These are phyloP conservation scores for Trissonchulus latispiculum DNA, from an alignment of 2,888 invertebrate genomes.

Conservation along the genomic window DNA sequence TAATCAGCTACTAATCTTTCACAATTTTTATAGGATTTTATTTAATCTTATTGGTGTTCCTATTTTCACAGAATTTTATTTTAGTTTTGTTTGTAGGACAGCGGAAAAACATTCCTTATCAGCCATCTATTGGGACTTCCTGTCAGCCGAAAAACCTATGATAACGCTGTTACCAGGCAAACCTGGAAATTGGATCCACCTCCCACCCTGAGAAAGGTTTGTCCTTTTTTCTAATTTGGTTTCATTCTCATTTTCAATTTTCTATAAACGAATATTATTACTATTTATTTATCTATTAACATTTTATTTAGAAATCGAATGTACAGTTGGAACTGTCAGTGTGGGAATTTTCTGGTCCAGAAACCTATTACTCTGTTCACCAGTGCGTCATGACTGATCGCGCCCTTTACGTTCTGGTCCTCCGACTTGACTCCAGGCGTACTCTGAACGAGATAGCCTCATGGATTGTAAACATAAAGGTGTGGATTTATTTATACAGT, in stretches of 20 bases:
- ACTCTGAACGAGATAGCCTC: neutral
- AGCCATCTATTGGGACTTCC: slow-evolving; percentile 2
- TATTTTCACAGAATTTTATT: no score
- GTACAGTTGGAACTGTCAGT: neutral
- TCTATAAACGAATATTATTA: no score
- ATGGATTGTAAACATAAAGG: slow-evolving; percentile 17
- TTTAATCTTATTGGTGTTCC: no score
- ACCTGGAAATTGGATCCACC: slow-evolving; percentile 2
- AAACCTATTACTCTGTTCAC: neutral
- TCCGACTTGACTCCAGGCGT: slow-evolving; percentile 2
- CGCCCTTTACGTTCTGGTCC: slow-evolving; percentile 12
- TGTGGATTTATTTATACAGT: no score
- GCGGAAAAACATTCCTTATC: slow-evolving; percentile 14
- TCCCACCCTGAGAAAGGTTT: neutral
- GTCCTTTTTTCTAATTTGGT: no score
- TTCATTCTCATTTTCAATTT: no score
- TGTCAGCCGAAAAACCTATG: neutral
- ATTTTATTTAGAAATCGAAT: no score
- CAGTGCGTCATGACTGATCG: slow-evolving; percentile 20
- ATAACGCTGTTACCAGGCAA: neutral
- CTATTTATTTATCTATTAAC: no score
- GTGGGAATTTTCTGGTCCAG: slow-evolving; percentile 16
- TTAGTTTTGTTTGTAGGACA: slow-evolving; percentile 1
- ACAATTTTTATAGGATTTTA: no score
- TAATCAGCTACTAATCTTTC: no score